phyloP scores from a whole-genome alignment of 1,140 invertebrate genomes.

The Cephus cinctus region DNA sequence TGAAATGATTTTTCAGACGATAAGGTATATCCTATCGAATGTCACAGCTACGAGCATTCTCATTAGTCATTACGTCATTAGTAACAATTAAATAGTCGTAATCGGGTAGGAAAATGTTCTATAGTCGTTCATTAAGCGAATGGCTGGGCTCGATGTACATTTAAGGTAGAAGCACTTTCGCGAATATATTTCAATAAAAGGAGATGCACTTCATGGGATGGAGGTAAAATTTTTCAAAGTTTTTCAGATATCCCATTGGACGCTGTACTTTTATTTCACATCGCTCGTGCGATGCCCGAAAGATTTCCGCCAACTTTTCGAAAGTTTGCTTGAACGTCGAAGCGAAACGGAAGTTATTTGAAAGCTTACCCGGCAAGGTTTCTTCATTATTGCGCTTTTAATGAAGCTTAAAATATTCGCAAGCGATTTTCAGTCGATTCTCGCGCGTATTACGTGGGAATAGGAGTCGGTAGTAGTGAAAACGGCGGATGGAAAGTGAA shows the following conservation, averaged over 20 bases:
- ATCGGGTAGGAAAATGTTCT: no score
- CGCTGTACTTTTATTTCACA: background rate
- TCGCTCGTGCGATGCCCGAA: slow-evolving; percentile 4
- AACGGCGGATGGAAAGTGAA: slow-evolving; percentile 1
- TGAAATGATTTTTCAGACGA: no score
- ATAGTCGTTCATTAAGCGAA: no score
- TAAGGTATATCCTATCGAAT: no score
- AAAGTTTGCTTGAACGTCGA: slow-evolving; percentile 12
- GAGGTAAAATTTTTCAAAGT: background rate
- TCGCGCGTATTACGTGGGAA: no score
- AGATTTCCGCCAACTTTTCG: slow-evolving; percentile 20
- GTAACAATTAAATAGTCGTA: no score
- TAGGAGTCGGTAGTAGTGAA: background rate
- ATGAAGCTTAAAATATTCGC: slow-evolving; percentile 38
- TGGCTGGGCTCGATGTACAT: no score
- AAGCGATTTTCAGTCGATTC: slow-evolving; percentile 4
- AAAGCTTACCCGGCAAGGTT: slow-evolving; percentile 18
- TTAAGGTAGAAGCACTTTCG: no score
- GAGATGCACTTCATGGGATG: background rate
- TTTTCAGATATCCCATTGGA: background rate
- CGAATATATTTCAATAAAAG: background rate
- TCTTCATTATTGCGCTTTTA: slow-evolving; percentile 35
- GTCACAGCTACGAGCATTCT: no score
- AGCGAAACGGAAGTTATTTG: slow-evolving; percentile 15
- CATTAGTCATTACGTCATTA: no score